These are phyloP conservation scores for Cotesia typhae DNA, from an alignment of 1,140 invertebrate genomes.

Conservation along the genomic window DNA sequence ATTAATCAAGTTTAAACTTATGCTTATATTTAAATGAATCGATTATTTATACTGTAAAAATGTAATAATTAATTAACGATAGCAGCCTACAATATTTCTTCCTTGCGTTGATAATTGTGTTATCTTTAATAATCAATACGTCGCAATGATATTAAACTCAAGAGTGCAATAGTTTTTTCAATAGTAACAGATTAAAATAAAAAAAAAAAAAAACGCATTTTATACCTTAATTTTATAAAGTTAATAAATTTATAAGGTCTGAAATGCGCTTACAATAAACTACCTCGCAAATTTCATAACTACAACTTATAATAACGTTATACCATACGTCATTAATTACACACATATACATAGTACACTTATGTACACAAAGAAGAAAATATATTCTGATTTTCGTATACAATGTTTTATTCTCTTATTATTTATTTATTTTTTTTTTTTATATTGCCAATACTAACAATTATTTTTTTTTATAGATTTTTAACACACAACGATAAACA, in stretches of 20 bases:
- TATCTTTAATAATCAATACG: slow-evolving; percentile 42
- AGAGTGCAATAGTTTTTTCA: slow-evolving; percentile 67
- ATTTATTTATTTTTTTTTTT: slow-evolving; percentile 31
- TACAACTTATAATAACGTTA: slow-evolving; percentile 24
- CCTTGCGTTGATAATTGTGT: slow-evolving; percentile 45
- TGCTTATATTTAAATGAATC: background rate
- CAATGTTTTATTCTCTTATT: slow-evolving; percentile 19
- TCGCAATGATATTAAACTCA: slow-evolving; percentile 53
- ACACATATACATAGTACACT: slow-evolving; percentile 32
- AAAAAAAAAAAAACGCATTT: slow-evolving; percentile 30
- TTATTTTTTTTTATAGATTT: slow-evolving; percentile 6
- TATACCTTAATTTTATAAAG: slow-evolving; percentile 1
- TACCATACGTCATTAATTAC: slow-evolving; percentile 41
- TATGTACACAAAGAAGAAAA: slow-evolving; percentile 42
- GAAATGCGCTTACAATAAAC: slow-evolving; percentile 43
- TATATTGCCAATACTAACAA: background rate
- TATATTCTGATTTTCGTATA: slow-evolving; percentile 35
- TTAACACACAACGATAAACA: background rate
- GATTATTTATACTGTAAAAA: slow-evolving; percentile 22
- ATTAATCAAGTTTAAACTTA: no score
- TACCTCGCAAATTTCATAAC: slow-evolving; percentile 55
- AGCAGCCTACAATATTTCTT: slow-evolving; percentile 47
- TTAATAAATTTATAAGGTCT: background rate
- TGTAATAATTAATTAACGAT: slow-evolving; percentile 41
- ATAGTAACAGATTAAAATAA: slow-evolving; percentile 54